Base-by-base conservation (phyloP, 1,140 invertebrate genomes). In the Aricia agestis region DNA sequence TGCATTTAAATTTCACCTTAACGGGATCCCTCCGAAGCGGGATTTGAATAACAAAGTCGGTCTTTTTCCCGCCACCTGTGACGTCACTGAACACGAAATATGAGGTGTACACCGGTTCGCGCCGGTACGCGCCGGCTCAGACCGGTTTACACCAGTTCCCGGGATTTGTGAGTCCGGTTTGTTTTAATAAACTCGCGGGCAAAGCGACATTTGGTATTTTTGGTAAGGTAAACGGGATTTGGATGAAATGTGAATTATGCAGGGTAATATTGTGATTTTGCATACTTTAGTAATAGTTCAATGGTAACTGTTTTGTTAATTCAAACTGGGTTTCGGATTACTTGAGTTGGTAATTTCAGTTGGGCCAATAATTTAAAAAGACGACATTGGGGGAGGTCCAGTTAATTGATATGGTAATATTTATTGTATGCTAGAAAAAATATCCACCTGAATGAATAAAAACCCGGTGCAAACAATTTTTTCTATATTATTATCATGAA, bases 11-110 rank as follows among this genome's bases (percentile, higher is more conserved):
- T 69, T 69, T 69, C 68, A 69, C 68, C 68, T 69, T 76, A 71
- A 73, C 69, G 67, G 70, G 67, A 74, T 74, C 74, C 75, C 75
- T 72, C 72, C 61, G 71, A 71, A 72, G 74, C 68, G 76, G 68
- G 61, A 70, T 70, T 70, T 70, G 68, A 70, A 70, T 70, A 63
- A 63, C 68, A 70, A 70, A 70, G 68, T 70, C 68, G 68, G 58
- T 42, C 68, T 58, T 70, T 70, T 70, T 61, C 68, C 72, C 59
- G 68, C 68, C 68, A 70, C 68, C 68, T 70, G 68, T 70, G 68
- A 70, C 59, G 68, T 70, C 68, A 70, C 41, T 58, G 31, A 71
- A 67, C 66, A 42, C 70, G 65, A 71, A 71, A 67, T 67, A 72
- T 31, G 66, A 72, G 66, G 31, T 67, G 41, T 41, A 52, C 31